Evolutionary conservation across 2,797 vertebrate species (phyloP).

Genomic region (Liasis olivaceus): DNA sequence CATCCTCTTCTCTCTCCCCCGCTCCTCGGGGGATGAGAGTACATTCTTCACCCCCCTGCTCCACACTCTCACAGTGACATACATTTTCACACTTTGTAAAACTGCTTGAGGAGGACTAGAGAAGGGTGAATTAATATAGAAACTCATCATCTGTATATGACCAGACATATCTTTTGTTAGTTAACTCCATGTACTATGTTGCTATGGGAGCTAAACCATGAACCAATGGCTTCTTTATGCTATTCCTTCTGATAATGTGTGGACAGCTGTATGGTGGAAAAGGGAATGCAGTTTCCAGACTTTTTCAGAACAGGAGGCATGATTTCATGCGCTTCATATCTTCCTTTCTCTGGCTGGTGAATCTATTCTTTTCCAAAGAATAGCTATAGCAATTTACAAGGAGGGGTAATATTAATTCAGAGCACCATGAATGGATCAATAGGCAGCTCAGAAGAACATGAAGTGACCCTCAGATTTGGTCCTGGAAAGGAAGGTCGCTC

Average conservation of each 20-base stretch:
- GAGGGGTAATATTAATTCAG: background rate
- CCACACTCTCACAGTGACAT: too few species aligned
- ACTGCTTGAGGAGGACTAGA: background rate
- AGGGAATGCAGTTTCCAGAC: background rate
- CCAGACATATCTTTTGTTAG: background rate
- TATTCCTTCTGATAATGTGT: background rate
- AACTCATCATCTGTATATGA: background rate
- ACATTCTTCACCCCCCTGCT: too few species aligned
- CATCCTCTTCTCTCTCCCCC: too few species aligned
- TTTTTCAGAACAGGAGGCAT: background rate
- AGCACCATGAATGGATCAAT: background rate
- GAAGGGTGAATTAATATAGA: background rate
- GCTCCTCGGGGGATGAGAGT: too few species aligned
- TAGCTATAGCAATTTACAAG: background rate
- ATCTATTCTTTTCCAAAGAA: background rate
- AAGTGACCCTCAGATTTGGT: background rate
- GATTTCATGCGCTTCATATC: background rate
- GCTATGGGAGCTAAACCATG: background rate
- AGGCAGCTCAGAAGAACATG: background rate
- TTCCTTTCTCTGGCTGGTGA: background rate
- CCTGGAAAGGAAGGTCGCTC: background rate
- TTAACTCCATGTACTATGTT: background rate
- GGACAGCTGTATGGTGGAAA: background rate
- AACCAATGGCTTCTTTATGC: background rate
- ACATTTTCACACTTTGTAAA: background rate